Evolutionary conservation across 2,113 vertebrate species (phyloP), one percentile per base, ranked within the genome.

Genomic region (Petroica traversi): DNA sequence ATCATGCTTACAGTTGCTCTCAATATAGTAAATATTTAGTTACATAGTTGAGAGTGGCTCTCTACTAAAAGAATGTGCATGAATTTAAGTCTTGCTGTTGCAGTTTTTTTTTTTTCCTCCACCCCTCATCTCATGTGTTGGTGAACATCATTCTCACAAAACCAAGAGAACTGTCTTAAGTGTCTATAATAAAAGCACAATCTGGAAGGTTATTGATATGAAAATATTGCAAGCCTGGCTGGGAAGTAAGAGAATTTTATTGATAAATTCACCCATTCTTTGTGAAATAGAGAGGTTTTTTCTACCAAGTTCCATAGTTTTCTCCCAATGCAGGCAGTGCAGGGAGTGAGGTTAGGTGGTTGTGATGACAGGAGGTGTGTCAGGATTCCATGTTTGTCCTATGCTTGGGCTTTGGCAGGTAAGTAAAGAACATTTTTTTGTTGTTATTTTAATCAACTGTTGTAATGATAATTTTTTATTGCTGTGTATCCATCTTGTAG

Each of bases 321-420:
- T 95, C 40, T 90, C n/a, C 46, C 78, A 89, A 64, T 72, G 51
- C 52, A 89, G 69, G 34, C 25, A 77, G 87, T 91, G 66, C 81
- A 91, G 81, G 66, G 62, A 62, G 18, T 92, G 33, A 96, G 94
- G 63, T 89, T 95, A 88, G 89, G 63, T 96, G 63, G 28, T 88
- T 96, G 51, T 88, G 78, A 46, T 93, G 67, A n/a, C 58, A 74
- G 78, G 81, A 91, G 46, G 68, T 88, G 36, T 80, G 28, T 94
- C 77, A 92, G 89, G 51, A 85, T 93, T 89, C 81, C 40, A 2
- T 88, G 29, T 88, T 89, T 93, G 41, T 74, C 71, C 48, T 71
- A 4, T 66, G 28, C 41, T 80, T 88, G 77, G 36, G 23, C 54
- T 93, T 72, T 84, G 38, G 11, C 59, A 85, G 71, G 92, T 94